Conservation (phyloP, 2,113 vertebrate genomes). For the Osmerus mordax region DNA sequence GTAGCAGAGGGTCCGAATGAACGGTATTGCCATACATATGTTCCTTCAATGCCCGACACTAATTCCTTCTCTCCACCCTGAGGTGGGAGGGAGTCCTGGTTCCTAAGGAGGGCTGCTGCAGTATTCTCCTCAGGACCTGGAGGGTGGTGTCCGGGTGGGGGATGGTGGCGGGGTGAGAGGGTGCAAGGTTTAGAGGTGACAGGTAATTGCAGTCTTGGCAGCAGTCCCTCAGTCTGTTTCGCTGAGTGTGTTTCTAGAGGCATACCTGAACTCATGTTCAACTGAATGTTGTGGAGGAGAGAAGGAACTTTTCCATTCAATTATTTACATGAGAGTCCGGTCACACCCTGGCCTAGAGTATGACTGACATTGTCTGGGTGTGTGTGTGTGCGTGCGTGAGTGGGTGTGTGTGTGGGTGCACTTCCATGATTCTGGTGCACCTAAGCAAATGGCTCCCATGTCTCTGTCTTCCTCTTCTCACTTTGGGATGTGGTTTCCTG, state of each 20-base stretch:
- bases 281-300: slow-evolving; percentile 40
- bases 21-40: too few relatives aligned
- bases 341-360: slow-evolving; percentile 17
- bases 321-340: slow-evolving; percentile 47
- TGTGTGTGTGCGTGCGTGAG: slow-evolving; percentile 3
- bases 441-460: background rate
- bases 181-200: slow-evolving; percentile 44
- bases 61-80: too few relatives aligned
- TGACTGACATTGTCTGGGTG: slow-evolving; percentile 7
- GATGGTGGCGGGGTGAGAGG: background rate
- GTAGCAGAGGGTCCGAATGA: slow-evolving; percentile 16
- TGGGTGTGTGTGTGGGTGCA: background rate
- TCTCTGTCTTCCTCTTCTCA: background rate
- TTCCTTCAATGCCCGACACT: too few relatives aligned
- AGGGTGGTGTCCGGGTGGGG: slow-evolving; percentile 19
- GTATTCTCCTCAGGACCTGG: background rate
- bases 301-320: slow-evolving; percentile 51
- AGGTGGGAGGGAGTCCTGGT: background rate
- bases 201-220: slow-evolving; percentile 56
- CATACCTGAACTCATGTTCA: slow-evolving; percentile 18
- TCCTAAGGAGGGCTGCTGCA: slow-evolving; percentile 9
- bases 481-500: background rate
- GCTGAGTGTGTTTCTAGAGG: slow-evolving; percentile 25
- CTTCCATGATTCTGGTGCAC: background rate
- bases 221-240: slow-evolving; percentile 43